These are phyloP conservation scores for Syncerus caffer DNA, from an alignment of 2,797 vertebrate genomes.

Conservation along the genomic window DNA sequence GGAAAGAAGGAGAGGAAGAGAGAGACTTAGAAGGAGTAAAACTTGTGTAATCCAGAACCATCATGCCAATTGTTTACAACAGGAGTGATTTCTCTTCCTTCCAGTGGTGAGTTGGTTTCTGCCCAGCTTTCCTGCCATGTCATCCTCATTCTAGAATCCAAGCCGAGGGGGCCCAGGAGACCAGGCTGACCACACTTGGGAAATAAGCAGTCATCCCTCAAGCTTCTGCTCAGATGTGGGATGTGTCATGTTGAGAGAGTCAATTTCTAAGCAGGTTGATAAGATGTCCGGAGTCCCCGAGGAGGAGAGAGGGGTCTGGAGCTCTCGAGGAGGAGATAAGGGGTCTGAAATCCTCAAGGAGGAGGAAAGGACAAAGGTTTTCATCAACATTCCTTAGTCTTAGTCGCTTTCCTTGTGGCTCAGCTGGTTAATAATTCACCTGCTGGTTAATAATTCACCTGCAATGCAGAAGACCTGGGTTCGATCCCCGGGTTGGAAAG, in stretches of 20 bases:
- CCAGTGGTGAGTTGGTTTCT: neutral
- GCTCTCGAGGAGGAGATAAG: neutral
- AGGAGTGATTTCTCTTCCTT: neutral
- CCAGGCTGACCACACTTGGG: neutral
- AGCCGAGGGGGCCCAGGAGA: neutral
- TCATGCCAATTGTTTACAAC: accelerated
- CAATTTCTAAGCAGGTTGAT: neutral
- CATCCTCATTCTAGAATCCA: neutral
- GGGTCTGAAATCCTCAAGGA: neutral
- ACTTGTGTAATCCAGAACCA: no score
- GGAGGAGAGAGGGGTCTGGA: neutral
- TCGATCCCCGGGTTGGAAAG: neutral
- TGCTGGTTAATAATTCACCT: neutral
- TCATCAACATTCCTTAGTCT: neutral
- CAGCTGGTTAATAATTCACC: neutral
- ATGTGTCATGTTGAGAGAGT: no score
- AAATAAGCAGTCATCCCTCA: accelerated
- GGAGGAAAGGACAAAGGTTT: neutral
- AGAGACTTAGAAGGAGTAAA: neutral
- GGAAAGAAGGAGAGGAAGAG: neutral
- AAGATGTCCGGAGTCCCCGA: accelerated
- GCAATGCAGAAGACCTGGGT: neutral
- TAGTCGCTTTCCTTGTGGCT: neutral
- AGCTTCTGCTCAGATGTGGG: neutral
- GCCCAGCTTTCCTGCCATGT: accelerated